Percentiles rank a stretch among this genome's conserved stretches.
These are phyloP conservation scores for Theodoxus fluviatilis DNA, from an alignment of 2,888 invertebrate species.

Conservation along the genomic window DNA sequence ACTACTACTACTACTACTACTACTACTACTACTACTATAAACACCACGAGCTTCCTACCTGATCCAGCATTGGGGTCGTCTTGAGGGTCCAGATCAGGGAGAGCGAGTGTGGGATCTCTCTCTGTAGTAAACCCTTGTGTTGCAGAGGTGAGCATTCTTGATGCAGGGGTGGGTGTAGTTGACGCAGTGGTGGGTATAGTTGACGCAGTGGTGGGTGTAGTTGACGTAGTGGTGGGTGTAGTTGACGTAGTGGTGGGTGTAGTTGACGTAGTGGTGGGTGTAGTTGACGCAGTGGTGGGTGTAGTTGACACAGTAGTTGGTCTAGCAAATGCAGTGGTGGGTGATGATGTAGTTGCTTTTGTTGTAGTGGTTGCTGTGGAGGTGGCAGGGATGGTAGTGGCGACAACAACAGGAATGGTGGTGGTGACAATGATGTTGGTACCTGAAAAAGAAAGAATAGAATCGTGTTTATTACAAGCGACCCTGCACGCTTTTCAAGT, in stretches of 20 bases:
- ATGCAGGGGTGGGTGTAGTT: constrained; percentile 7
- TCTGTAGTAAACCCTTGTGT: neutral
- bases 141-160: neutral
- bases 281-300: neutral
- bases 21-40: too few relatives aligned
- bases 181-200: neutral
- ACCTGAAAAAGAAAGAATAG: too few relatives aligned
- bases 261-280: neutral
- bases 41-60: too few relatives aligned
- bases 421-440: neutral
- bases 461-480: too few relatives aligned
- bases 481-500: too few relatives aligned
- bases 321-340: neutral
- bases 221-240: neutral
- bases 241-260: neutral
- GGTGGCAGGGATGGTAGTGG: constrained; percentile 15
- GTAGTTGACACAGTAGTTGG: neutral
- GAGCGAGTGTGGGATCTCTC: neutral
- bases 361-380: neutral
- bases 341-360: constrained; percentile 3
- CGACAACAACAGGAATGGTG: neutral
- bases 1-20: too few relatives aligned
- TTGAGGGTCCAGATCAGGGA: neutral
- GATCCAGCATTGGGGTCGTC: constrained; percentile 19
- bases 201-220: neutral